Evolutionary conservation across 2,888 invertebrate genomes (phyloP), one percentile per base, ranked within the genome.

Genomic region (Zaprionus obscuricornis): DNA sequence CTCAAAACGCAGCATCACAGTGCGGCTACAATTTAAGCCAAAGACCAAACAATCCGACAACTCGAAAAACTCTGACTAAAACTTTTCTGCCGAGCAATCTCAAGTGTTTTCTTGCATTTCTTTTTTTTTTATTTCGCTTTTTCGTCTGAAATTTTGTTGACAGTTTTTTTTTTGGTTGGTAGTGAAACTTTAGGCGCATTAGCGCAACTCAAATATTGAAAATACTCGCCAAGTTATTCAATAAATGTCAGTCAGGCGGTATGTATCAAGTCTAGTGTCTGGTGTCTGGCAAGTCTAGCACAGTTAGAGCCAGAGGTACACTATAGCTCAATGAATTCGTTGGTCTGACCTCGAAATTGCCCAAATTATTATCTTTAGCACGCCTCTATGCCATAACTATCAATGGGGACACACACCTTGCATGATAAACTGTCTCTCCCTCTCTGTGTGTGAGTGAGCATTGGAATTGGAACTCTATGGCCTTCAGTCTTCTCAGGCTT

Each of bases 141-240:
- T 63, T 46, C 46, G 34, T 52, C 26, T 42, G 10, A 39, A 60
- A 79, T 73, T 74, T 71, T 67, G 78, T 62, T 85, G 85, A 85
- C 85, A 85, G 82, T 74, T 85, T 47, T n/a, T n/a, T n/a, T n/a
- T n/a, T n/a, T n/a, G n/a, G 60, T 37, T 43, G 65, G 67, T 62
- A 31, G n/a, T 42, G 54, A 54, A 78, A 74, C 78, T 78, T 78
- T 64, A 34, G 66, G 54, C 56, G 74, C 66, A 82, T 76, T 82
- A 82, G 75, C 55, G 56, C 49, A 58, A 66, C 70, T 84, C 74
- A 81, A 84, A 84, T 82, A 77, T 77, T 78, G 85, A 81, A 85
- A 73, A 63, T 45, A 37, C 63, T 57, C 63, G 51, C 67, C 74
- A 85, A 81, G 76, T 81, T 75, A 85, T 83, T 85, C 75, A 81